Percentiles rank a stretch among this genome's conserved stretches.
phyloP scores from a whole-genome alignment of 1,140 invertebrate species.

The Nephila pilipes region DNA sequence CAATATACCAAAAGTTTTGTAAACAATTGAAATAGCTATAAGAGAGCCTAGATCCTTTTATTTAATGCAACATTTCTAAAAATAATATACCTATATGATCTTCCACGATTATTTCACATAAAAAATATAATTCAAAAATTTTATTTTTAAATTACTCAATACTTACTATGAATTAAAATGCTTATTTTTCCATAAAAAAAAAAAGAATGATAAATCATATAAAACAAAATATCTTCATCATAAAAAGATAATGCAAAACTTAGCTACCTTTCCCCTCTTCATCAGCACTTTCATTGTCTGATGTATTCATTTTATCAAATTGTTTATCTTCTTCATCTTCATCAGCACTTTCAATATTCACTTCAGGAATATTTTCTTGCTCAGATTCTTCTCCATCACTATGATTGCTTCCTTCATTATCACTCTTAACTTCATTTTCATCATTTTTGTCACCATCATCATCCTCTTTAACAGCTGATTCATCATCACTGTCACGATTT shows the following conservation, averaged over 20 bases:
- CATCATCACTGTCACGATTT: constrained; percentile 76
- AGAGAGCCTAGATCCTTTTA: too few relatives aligned
- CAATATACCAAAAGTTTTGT: too few relatives aligned
- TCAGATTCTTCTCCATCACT: constrained; percentile 72
- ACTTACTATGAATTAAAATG: too few relatives aligned
- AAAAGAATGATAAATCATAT: too few relatives aligned
- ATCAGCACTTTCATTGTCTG: constrained; percentile 83
- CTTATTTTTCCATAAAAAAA: too few relatives aligned
- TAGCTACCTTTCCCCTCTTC: constrained; percentile 62
- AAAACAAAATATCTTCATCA: not conserved
- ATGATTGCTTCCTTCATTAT: constrained; percentile 10
- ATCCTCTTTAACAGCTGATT: constrained; percentile 74
- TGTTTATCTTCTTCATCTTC: constrained; percentile 55
- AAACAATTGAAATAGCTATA: too few relatives aligned
- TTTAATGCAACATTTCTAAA: too few relatives aligned
- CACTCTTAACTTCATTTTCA: constrained; percentile 78
- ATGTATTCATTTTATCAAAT: constrained; percentile 78
- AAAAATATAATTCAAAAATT: too few relatives aligned
- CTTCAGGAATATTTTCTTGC: constrained; percentile 71
- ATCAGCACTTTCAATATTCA: constrained; percentile 73
- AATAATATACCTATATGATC: too few relatives aligned
- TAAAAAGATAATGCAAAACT: not conserved
- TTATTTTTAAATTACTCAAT: too few relatives aligned
- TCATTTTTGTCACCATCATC: constrained; percentile 60
- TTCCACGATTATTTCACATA: too few relatives aligned